Conservation (phyloP, 2,113 vertebrate genomes). For the Phyllostomus discolor region DNA sequence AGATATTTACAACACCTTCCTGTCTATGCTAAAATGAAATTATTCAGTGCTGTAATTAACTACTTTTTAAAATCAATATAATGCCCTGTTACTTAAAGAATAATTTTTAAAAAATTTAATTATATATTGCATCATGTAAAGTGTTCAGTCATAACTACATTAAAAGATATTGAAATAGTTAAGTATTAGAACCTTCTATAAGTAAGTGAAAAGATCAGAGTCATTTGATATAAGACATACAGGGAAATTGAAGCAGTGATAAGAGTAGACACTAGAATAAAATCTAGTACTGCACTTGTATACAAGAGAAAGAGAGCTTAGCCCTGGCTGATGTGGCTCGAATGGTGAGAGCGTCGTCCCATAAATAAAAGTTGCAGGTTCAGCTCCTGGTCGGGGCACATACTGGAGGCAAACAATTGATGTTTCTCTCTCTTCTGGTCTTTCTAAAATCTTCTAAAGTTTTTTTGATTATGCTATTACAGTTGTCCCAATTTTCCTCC, state of each 20-base stretch:
- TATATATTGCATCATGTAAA: not conserved
- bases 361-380: too few species aligned
- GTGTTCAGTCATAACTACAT: not conserved
- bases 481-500: too few species aligned
- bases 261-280: not conserved
- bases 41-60: not conserved
- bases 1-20: not conserved
- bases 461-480: too few species aligned
- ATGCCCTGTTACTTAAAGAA: not conserved
- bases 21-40: not conserved
- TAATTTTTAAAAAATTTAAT: not conserved
- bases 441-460: too few species aligned
- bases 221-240: not conserved
- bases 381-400: too few species aligned
- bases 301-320: not conserved
- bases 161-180: not conserved
- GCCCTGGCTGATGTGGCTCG: too few species aligned
- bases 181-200: not conserved
- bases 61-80: not conserved
- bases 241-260: not conserved
- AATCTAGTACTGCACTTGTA: not conserved
- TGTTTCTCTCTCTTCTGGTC: too few species aligned
- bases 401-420: too few species aligned
- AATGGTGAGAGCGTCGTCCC: too few species aligned
- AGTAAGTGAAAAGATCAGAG: not conserved